Evolutionary conservation across 2,113 vertebrate species (phyloP), one percentile per base, ranked within the genome.

Genomic region (Pollachius pollachius): DNA sequence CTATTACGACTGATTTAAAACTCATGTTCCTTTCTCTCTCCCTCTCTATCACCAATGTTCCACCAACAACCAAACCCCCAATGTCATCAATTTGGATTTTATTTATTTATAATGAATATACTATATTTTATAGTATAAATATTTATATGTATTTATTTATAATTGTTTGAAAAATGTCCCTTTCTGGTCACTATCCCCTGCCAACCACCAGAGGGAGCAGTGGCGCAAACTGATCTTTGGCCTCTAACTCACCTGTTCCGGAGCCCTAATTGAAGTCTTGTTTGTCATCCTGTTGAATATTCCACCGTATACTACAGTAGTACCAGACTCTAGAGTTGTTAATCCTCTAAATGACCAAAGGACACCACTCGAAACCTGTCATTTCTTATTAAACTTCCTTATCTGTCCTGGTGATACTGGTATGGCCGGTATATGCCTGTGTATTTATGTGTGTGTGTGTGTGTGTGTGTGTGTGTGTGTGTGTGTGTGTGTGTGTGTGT

Each of bases 171-270:
- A 27, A 27, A 27, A 27, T 2, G 27, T 27, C 27, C 27, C 27
- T 27, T 27, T 4, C 27, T 27, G 27, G 27, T 27, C 2, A 27
- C 27, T 27, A 27, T 27, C 27, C 63, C 54, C 27, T 34, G 25
- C 9, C 62, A 21, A 70, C 85, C 85, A 84, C 82, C 67, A 83
- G 82, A 85, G 81, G 78, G 77, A 16, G 74, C 65, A 81, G 62
- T 68, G 59, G 59, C 62, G 52, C 67, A 69, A 70, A 61, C 65
- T 79, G 82, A 77, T 80, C 75, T 83, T 72, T 79, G 81, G 60
- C 76, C 68, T 52, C 60, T 74, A 25, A 17, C 56, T 82, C 48
- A 77, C 71, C 68, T 41, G 27, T n/a, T 52, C n/a, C 19, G 34
- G 62, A 60, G 7, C 6, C 4, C 16, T 15, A 6, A 9, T 27